These are phyloP conservation scores for Echeneis naucrates DNA, from an alignment of 2,797 vertebrate genomes.

Conservation along the genomic window DNA sequence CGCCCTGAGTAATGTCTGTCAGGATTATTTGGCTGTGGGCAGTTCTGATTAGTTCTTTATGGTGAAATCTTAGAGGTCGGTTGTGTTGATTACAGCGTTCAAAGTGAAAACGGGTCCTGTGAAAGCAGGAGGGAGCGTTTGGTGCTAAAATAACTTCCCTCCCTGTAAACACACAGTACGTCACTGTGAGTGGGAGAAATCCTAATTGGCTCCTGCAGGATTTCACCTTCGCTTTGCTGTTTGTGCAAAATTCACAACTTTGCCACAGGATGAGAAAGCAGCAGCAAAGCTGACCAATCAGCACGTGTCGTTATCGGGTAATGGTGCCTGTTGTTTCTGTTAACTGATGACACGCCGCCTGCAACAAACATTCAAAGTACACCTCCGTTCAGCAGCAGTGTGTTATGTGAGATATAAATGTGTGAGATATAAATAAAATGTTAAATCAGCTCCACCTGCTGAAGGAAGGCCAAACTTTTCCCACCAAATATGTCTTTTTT, in stretches of 20 bases:
- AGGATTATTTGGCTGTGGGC: too few relatives aligned
- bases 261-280: background rate
- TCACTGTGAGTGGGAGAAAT: background rate
- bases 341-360: background rate
- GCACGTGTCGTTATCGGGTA: background rate
- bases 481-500: too few relatives aligned
- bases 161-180: background rate
- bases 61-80: background rate
- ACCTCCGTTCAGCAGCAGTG: background rate
- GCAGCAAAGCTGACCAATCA: background rate
- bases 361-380: too few relatives aligned
- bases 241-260: background rate
- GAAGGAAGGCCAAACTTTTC: too few relatives aligned
- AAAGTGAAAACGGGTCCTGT: too few relatives aligned
- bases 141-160: background rate
- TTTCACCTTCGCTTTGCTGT: background rate
- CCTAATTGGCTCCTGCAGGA: conserved; percentile 16
- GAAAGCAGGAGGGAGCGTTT: too few relatives aligned
- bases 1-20: too few relatives aligned
- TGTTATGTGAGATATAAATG: too few relatives aligned
- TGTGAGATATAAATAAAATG: too few relatives aligned
- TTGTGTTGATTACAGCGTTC: background rate
- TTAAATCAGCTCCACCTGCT: too few relatives aligned
- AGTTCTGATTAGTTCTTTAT: too few relatives aligned
- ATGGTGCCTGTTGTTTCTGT: background rate